These are phyloP conservation scores for Agrotis exclamationis DNA, from an alignment of 2,888 invertebrate species.

Conservation along the genomic window DNA sequence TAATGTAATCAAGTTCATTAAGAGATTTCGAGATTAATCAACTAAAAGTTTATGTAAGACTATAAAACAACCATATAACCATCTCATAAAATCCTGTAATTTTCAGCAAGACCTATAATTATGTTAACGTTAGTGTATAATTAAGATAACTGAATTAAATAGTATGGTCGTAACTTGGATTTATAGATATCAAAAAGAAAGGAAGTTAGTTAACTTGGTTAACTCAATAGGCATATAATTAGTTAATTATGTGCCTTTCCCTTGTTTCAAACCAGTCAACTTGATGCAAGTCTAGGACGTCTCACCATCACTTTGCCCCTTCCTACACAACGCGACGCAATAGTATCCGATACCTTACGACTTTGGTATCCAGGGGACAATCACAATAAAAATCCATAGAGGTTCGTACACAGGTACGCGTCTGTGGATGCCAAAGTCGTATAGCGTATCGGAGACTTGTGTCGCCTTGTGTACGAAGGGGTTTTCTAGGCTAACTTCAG, in stretches of 20 bases:
- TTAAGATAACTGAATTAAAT: conserved; percentile 24
- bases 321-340: no score
- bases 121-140: not conserved
- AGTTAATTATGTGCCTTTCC: not conserved
- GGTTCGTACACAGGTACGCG: no score
- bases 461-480: no score
- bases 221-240: not conserved
- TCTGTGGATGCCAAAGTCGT: no score
- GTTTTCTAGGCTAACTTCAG: no score
- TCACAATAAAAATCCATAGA: no score
- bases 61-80: not conserved
- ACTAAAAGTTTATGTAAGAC: conserved; percentile 14
- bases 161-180: conserved; percentile 1
- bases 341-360: no score
- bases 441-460: no score
- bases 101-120: not conserved
- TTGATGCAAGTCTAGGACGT: no score
- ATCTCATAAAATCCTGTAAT: conserved; percentile 2
- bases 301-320: no score
- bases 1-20: not conserved
- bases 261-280: no score
- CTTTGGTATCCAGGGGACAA: no score
- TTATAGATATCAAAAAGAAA: conserved; percentile 35
- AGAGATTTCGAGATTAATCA: not conserved
- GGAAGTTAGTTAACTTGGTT: conserved; percentile 13